Conservation (phyloP, 2,888 invertebrate species). For the Cotesia congregata region DNA sequence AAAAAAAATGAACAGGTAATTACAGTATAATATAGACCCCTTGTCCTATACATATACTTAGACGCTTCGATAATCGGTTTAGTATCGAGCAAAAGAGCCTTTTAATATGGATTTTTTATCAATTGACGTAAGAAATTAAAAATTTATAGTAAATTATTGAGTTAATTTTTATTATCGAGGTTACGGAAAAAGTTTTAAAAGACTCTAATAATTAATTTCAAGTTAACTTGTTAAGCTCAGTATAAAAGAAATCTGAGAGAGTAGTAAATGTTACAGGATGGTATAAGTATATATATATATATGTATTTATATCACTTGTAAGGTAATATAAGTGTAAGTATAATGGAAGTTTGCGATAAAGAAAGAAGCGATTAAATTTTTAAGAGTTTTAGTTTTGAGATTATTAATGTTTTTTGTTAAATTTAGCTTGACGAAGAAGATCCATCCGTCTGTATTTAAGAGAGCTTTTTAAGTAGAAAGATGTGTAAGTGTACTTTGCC, state of each 20-base stretch:
- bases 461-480: not conserved
- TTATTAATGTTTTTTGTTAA: not conserved
- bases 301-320: too few relatives aligned
- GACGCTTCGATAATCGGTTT: not conserved
- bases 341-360: not conserved
- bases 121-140: too few relatives aligned
- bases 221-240: too few relatives aligned
- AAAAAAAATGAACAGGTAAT: not conserved
- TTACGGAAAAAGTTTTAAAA: too few relatives aligned
- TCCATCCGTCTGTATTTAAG: not conserved
- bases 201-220: too few relatives aligned
- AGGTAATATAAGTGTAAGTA: not conserved
- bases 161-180: too few relatives aligned
- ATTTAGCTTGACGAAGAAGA: not conserved
- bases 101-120: not conserved
- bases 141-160: too few relatives aligned
- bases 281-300: too few relatives aligned
- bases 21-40: not conserved
- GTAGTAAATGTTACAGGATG: too few relatives aligned
- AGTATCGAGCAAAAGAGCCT: not conserved
- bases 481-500: not conserved
- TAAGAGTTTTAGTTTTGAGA: not conserved
- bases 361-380: constrained; percentile 10
- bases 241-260: too few relatives aligned
- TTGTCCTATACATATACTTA: not conserved